A percentile compares a stretch with the other conserved stretches of the same genome.
phyloP scores from a whole-genome alignment of 2,113 vertebrate genomes.

The Lontra canadensis region DNA sequence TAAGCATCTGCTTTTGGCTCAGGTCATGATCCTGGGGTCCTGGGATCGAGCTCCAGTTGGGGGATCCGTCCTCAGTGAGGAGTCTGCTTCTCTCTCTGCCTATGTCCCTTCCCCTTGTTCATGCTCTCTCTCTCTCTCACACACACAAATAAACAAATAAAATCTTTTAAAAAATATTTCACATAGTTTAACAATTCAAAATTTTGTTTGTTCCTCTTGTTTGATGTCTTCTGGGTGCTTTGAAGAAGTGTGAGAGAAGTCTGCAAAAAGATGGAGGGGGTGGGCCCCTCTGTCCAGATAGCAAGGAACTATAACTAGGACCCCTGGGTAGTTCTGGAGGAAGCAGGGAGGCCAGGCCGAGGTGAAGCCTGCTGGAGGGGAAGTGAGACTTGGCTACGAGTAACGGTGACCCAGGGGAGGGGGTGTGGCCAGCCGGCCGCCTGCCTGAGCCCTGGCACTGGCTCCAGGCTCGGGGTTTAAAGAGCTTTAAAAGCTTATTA shows the following conservation, averaged over 20 bases:
- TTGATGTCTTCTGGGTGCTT: neutral
- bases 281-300: neutral
- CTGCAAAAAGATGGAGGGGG: neutral
- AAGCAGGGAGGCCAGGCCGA: neutral
- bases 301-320: neutral
- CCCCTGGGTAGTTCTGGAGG: neutral
- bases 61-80: too few relatives aligned
- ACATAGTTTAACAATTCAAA: neutral
- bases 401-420: neutral
- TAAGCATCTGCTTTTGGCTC: too few relatives aligned
- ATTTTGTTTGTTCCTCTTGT: neutral
- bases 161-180: neutral
- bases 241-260: neutral
- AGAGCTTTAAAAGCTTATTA: constrained; percentile 80
- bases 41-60: too few relatives aligned
- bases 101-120: too few relatives aligned
- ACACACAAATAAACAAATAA: too few relatives aligned
- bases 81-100: too few relatives aligned
- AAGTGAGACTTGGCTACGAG: neutral
- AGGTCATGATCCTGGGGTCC: too few relatives aligned
- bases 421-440: neutral
- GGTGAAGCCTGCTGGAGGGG: neutral
- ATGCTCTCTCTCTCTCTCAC: too few relatives aligned
- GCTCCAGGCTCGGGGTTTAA: constrained; percentile 75
- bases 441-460: constrained; percentile 44